A percentile compares a stretch with the other conserved stretches of the same genome.
Evolutionary conservation across 37 sponge, comb jelly and placozoan genomes (phyloP).

Genomic region (Haliclona indistincta): DNA sequence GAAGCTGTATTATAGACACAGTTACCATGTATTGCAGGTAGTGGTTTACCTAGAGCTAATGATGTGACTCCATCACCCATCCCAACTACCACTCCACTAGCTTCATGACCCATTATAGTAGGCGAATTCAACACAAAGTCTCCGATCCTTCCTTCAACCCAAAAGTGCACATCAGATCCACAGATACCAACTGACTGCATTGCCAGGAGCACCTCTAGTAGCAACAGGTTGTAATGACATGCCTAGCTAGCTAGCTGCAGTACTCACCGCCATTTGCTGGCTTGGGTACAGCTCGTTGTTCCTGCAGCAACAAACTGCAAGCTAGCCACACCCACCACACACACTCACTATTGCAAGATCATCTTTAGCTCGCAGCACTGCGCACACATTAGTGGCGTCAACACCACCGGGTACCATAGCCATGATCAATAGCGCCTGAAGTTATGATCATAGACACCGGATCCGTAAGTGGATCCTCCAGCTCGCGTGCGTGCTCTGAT

Average conservation of each 20-base stretch:
- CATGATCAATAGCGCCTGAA: too few species aligned
- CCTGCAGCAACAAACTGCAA: too few species aligned
- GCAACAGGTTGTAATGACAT: neutral
- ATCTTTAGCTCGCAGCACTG: slow-evolving; percentile 45
- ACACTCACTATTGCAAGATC: slow-evolving; percentile 62
- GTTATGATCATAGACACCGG: too few species aligned
- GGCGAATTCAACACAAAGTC: slow-evolving; percentile 90
- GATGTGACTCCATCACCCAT: slow-evolving; percentile 90
- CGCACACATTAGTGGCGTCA: slow-evolving; percentile 45
- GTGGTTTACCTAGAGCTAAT: too few species aligned
- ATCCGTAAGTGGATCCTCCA: too few species aligned
- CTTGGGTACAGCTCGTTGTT: slow-evolving; percentile 60
- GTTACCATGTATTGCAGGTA: too few species aligned
- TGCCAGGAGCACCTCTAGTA: slow-evolving; percentile 82
- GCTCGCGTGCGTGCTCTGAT: too few species aligned
- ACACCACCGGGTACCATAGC: too few species aligned
- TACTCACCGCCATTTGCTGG: slow-evolving; percentile 66
- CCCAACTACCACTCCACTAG: slow-evolving; percentile 76
- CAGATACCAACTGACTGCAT: slow-evolving; percentile 96
- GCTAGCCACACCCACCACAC: neutral
- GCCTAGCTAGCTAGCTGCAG: neutral
- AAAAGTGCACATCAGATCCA: slow-evolving; percentile 97
- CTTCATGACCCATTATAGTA: slow-evolving; percentile 95
- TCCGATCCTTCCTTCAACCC: slow-evolving; percentile 85
- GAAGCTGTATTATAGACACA: too few species aligned